phyloP scores from a whole-genome alignment of 1,140 invertebrate species.

The Dryas iulia region DNA sequence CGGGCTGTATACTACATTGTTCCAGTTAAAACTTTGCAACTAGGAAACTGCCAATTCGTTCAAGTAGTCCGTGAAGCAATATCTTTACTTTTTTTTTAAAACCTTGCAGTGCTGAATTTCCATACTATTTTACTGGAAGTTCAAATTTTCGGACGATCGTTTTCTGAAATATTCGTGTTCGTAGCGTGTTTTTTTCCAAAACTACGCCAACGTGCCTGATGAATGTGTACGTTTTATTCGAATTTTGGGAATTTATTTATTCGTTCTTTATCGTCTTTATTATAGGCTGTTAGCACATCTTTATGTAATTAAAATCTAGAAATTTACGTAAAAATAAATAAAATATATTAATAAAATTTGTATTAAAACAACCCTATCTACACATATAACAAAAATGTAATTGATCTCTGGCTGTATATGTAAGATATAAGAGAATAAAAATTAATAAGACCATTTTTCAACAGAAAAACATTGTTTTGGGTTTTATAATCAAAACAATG shows the following conservation, averaged over 20 bases:
- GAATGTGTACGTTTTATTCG: background rate
- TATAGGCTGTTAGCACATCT: too few species aligned
- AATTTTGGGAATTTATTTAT: background rate
- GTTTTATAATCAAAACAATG: too few species aligned
- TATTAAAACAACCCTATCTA: too few species aligned
- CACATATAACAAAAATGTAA: too few species aligned
- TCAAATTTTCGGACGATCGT: background rate
- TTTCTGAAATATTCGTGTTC: background rate
- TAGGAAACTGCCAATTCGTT: conserved; percentile 13
- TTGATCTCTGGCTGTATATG: too few species aligned
- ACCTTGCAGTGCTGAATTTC: background rate
- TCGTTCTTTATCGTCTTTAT: too few species aligned
- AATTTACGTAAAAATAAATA: too few species aligned
- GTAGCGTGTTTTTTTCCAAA: background rate
- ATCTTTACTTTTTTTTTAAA: background rate
- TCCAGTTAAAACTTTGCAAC: conserved; percentile 4
- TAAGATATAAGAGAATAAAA: too few species aligned
- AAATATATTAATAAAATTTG: too few species aligned
- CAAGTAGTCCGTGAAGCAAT: conserved; percentile 7
- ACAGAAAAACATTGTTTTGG: too few species aligned
- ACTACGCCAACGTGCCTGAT: background rate
- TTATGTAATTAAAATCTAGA: too few species aligned
- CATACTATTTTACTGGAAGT: background rate
- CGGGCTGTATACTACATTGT: conserved; percentile 4
- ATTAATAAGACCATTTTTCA: too few species aligned